Base-by-base conservation (phyloP, 2,888 invertebrate genomes). In the Tineola bisselliella region DNA sequence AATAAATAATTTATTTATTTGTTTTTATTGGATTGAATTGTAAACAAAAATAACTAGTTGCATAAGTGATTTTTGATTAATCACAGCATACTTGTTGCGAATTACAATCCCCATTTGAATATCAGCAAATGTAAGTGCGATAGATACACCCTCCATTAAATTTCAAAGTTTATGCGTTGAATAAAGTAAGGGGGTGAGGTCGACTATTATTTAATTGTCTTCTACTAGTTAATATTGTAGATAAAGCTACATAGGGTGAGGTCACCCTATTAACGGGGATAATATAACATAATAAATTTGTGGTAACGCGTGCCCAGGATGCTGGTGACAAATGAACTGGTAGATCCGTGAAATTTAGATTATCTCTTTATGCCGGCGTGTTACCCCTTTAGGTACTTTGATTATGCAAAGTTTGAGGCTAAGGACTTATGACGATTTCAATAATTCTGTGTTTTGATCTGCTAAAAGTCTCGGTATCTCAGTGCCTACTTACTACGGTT, bases 271-370 rank as follows among this genome's bases (percentile, higher is more conserved):
- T 48, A 60, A 44, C 11, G 52, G 60, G 74, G 75, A 79, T 78
- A 77, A 78, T 74, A 77, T 76, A 73, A 76, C 76, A 80, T 79
- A 84, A 84, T 86, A 83, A 83, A 84, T 83, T 79, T 73, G 69
- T 30, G 66, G 63, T 69, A 67, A 74, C 84, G 81, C 84, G 86
- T 84, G 81, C 30, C 71, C 84, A 80, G 86, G 87, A 86, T 84
- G 86, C 86, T 86, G 86, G 79, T 80, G 87, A 87, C 87, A 87
- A 87, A 87, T 86, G 75, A 80, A 71, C 71, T 74, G 75, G 64
- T 71, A 65, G 68, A 68, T 70, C 79, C 84, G 83, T 87, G 79
- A 87, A 86, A 87, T 86, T 83, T 81, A 76, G 78, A 84, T 84
- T 83, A 84, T 79, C 75, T 81, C 77, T 79, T 77, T 78, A 77